Evolutionary conservation across 2,797 vertebrate species (phyloP).

Genomic region (Vespertilio murinus): DNA sequence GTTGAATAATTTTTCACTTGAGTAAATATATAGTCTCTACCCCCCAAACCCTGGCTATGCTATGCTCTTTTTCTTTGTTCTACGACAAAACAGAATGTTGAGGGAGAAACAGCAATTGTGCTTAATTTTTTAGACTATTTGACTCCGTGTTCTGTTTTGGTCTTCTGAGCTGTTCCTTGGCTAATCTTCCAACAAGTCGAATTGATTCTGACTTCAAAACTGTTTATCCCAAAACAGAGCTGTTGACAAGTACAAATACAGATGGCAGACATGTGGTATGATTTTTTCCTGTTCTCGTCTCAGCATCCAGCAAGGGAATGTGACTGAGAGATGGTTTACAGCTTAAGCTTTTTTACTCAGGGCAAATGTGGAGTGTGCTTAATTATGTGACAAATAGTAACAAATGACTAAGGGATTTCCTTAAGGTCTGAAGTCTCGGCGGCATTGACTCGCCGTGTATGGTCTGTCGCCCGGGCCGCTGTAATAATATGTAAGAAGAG

Average conservation of each 20-base stretch:
- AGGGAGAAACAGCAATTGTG: conserved; percentile 16
- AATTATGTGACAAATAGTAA: conserved; percentile 20
- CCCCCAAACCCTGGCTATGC: background rate
- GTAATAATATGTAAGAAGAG: background rate
- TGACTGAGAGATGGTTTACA: conserved; percentile 42
- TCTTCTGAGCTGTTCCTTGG: conserved; percentile 64
- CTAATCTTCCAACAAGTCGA: conserved; percentile 69
- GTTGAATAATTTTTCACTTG: conserved; percentile 36
- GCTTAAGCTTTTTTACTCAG: conserved; percentile 6
- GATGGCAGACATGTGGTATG: conserved; percentile 69
- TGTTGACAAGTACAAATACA: conserved; percentile 75
- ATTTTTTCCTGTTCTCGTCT: conserved; percentile 54
- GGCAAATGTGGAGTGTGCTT: background rate
- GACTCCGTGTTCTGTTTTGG: conserved; percentile 68
- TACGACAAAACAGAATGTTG: conserved; percentile 49
- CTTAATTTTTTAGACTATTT: conserved; percentile 53
- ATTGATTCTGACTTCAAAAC: conserved; percentile 71
- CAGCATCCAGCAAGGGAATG: conserved; percentile 38
- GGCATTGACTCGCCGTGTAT: background rate
- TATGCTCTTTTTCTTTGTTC: background rate
- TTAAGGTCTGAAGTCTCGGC: background rate
- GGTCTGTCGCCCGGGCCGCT: background rate
- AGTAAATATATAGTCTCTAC: background rate
- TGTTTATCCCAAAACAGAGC: conserved; percentile 78
- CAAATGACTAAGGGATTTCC: background rate